Evolutionary conservation across 2,888 invertebrate genomes (phyloP).

Genomic region (Dyspetes luteomarginatus): DNA sequence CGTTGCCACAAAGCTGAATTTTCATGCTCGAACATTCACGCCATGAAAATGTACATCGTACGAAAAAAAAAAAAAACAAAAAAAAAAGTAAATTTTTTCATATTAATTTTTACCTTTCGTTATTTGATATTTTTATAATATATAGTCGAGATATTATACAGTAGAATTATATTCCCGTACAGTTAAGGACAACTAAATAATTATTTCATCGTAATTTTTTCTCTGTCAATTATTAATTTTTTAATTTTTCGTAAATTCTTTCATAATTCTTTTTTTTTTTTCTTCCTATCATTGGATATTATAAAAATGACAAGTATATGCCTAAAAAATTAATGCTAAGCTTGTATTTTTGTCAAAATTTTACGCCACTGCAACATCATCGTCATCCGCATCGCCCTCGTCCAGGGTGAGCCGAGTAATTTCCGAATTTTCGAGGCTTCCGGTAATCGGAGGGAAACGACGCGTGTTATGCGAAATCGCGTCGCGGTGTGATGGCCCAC

Average conservation of each 20-base stretch:
- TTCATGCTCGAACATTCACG: not conserved
- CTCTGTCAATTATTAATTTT: not conserved
- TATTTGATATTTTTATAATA: too few relatives aligned
- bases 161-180: not conserved
- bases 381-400: slow-evolving; percentile 26
- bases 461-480: slow-evolving; percentile 57
- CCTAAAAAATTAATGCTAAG: not conserved
- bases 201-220: not conserved
- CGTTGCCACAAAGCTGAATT: not conserved
- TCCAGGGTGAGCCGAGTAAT: slow-evolving; percentile 40
- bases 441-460: slow-evolving; percentile 62
- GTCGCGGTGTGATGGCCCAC: slow-evolving; percentile 38
- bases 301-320: not conserved
- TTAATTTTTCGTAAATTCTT: too few relatives aligned
- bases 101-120: too few relatives aligned
- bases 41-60: too few relatives aligned
- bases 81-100: too few relatives aligned
- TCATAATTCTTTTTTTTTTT: too few relatives aligned
- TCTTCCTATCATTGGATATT: not conserved
- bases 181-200: not conserved
- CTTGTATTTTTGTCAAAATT: slow-evolving; percentile 15
- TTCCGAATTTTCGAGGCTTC: slow-evolving; percentile 57
- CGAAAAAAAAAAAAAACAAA: too few relatives aligned
- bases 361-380: slow-evolving; percentile 20
- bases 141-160: too few relatives aligned